phyloP scores from a whole-genome alignment of 2,888 invertebrate species.

The Volucella bombylans region DNA sequence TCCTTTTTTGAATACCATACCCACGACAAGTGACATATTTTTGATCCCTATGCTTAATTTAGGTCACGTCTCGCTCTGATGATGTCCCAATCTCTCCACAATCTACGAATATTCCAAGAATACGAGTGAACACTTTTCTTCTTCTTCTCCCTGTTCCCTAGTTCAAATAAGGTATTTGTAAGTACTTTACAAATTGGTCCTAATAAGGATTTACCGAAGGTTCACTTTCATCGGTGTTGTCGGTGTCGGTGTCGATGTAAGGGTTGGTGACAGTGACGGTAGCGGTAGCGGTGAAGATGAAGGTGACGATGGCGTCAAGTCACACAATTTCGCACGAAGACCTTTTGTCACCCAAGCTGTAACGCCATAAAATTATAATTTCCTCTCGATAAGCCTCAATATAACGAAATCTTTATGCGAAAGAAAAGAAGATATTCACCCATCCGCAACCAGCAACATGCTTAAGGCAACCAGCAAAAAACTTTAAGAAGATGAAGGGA shows the following conservation, averaged over 20 bases:
- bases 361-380: constrained; percentile 69
- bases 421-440: constrained; percentile 48
- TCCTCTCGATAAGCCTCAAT: constrained; percentile 69
- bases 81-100: constrained; percentile 49
- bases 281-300: too few species aligned
- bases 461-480: constrained; percentile 1
- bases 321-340: constrained; percentile 56
- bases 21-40: constrained; percentile 60
- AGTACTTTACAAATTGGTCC: constrained; percentile 72
- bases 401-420: constrained; percentile 52
- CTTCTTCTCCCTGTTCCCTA: constrained; percentile 18
- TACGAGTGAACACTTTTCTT: neutral
- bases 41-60: constrained; percentile 67
- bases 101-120: neutral
- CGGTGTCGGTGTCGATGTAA: too few species aligned
- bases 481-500: constrained; percentile 38
- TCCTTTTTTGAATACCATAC: constrained; percentile 17
- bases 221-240: constrained; percentile 46
- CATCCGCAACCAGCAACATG: neutral
- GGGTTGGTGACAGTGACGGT: too few species aligned
- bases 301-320: constrained; percentile 11
- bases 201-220: constrained; percentile 70
- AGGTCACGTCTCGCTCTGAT: constrained; percentile 64
- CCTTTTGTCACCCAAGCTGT: constrained; percentile 63
- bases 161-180: constrained; percentile 69